Evolutionary conservation across 2,113 vertebrate species (phyloP), one percentile per base, ranked within the genome.

Genomic region (Petroica traversi): DNA sequence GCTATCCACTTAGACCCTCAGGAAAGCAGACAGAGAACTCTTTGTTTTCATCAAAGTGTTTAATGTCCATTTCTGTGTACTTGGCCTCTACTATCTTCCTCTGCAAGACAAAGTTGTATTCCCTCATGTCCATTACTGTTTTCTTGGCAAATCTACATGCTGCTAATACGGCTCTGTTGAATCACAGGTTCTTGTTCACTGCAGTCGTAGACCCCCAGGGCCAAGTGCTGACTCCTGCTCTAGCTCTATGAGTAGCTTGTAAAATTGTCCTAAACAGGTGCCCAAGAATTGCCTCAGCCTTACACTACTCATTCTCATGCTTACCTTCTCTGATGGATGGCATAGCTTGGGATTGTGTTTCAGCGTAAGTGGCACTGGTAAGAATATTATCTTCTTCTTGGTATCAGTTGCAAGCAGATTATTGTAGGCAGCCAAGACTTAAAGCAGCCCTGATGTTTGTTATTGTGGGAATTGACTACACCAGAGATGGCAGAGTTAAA

Each of bases 81-180:
- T 89, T 92, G 82, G 57, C 49, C 59, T 95, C 69, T 92, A 17
- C 55, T 89, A 75, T 52, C 68, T 94, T 93, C 78, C 71, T 95
- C 63, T 91, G 79, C 64, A 54, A 96, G 84, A 92, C 69, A 89
- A 75, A 94, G 54, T 68, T 62, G 16, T 91, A 83, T 97, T 94
- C 81, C 92, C 88, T 55, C 24, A 24, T 31, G 69, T 87, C 79
- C 46, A 22, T 94, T 89, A 72, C 69, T 77, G 40, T 77, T 94
- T 96, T 82, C 88, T 79, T 93, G 81, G 78, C 71, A 95, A 90
- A 93, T 72, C 68, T 58, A 25, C 1, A 4, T 62, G 64, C 59
- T 90, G 26, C 77, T 91, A 76, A 75, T 79, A 58, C 43, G 48
- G 36, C 29, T 94, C 31, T 75, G 43, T 72, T 94, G 88, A 97